Evolutionary conservation across 2,113 vertebrate genomes (phyloP).

Genomic region (Poeciliopsis occidentalis): DNA sequence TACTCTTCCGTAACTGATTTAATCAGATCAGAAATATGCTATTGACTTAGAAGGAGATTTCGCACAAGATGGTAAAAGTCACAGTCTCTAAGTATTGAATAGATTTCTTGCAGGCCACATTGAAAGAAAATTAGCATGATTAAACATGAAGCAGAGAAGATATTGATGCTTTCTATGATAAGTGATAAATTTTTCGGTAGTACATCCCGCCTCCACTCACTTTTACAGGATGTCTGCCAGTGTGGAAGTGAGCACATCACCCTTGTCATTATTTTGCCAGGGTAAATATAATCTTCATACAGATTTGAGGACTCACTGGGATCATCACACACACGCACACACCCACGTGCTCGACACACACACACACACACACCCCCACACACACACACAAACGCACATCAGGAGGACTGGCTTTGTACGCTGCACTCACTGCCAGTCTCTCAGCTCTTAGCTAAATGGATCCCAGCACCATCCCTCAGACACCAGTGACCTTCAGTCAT

Average conservation of each 20-base stretch:
- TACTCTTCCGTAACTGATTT: neutral
- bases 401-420: conserved; percentile 43
- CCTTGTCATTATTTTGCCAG: no score
- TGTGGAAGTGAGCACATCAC: no score
- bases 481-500: conserved; percentile 71
- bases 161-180: neutral
- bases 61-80: neutral
- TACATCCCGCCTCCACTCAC: no score
- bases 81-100: neutral
- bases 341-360: no score
- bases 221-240: no score
- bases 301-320: no score
- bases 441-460: conserved; percentile 58
- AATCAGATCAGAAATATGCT: neutral
- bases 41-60: neutral
- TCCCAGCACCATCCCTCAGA: conserved; percentile 46
- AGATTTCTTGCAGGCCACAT: neutral
- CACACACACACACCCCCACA: no score
- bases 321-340: no score
- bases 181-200: no score
- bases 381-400: conserved; percentile 16
- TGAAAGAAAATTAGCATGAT: conserved; percentile 1
- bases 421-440: conserved; percentile 36
- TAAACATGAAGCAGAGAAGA: neutral
- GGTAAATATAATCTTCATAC: no score